A percentile compares a stretch with the other conserved stretches of the same genome.
phyloP scores from a whole-genome alignment of 2,797 vertebrate species.

The Tamandua tetradactyla region DNA sequence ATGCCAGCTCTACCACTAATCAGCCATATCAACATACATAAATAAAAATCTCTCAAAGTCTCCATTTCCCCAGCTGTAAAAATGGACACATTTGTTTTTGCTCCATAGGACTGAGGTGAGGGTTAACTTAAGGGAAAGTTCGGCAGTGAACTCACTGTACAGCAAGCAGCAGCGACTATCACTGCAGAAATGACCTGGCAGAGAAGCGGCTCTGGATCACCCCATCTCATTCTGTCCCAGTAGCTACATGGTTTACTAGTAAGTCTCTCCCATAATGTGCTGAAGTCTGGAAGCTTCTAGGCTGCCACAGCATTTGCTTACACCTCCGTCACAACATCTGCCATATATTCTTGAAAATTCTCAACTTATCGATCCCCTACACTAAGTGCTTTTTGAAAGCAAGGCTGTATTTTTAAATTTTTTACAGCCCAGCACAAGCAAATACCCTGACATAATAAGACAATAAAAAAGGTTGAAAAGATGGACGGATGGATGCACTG shows the following conservation, averaged over 20 bases:
- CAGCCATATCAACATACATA: not conserved
- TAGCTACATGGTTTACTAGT: accelerated
- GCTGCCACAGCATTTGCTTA: too few species aligned
- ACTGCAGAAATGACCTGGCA: too few species aligned
- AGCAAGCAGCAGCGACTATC: too few species aligned
- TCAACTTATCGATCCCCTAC: too few species aligned
- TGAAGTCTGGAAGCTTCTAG: not conserved
- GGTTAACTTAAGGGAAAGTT: too few species aligned
- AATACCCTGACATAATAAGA: not conserved
- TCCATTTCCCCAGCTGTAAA: not conserved
- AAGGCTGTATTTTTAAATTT: not conserved
- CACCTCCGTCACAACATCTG: not conserved
- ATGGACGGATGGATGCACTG: not conserved
- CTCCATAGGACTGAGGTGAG: too few species aligned
- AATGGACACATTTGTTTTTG: not conserved
- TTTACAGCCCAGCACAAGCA: not conserved
- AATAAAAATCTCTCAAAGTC: not conserved
- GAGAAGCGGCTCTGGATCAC: not conserved
- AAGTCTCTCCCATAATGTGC: not conserved
- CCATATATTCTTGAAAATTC: accelerated
- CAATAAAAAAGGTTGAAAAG: not conserved
- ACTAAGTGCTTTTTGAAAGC: not conserved
- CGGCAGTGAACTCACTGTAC: accelerated
- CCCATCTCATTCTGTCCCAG: not conserved
- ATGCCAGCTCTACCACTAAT: not conserved